Conservation (phyloP, 2,797 vertebrate genomes). For the Sorex maritimensis region DNA sequence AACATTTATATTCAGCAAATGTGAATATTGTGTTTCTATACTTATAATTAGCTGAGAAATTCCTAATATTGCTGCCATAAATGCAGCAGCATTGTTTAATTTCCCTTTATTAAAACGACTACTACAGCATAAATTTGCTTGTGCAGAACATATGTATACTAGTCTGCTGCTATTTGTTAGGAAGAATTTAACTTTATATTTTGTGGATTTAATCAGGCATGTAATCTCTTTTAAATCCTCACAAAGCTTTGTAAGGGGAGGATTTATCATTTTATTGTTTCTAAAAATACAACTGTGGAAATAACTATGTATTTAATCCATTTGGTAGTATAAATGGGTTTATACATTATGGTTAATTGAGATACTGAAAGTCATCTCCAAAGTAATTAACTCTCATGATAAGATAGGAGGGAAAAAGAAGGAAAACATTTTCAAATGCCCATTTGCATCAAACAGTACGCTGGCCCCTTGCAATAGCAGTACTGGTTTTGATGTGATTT, state of each 20-base stretch:
- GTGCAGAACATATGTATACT: constrained; percentile 68
- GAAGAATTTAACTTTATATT: constrained; percentile 69
- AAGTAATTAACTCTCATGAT: constrained; percentile 54
- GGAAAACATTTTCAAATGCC: not conserved
- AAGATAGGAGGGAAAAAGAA: constrained; percentile 1
- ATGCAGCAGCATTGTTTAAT: constrained; percentile 68
- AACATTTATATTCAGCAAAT: constrained; percentile 16
- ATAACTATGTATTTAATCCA: constrained; percentile 67
- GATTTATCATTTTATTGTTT: constrained; percentile 79
- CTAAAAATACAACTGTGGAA: constrained; percentile 79
- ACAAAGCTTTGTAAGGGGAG: constrained; percentile 71
- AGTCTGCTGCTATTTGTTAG: constrained; percentile 67
- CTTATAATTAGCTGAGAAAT: constrained; percentile 66
- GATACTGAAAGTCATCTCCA: constrained; percentile 58
- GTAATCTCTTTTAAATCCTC: constrained; percentile 77
- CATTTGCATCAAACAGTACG: not conserved
- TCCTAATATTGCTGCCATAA: constrained; percentile 35
- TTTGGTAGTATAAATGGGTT: constrained; percentile 74
- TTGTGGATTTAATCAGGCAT: constrained; percentile 80
- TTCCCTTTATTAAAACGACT: constrained; percentile 75
- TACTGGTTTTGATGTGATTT: constrained; percentile 37
- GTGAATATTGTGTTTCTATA: not conserved
- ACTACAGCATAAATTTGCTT: constrained; percentile 70
- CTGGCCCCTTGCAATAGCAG: not conserved
- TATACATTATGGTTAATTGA: constrained; percentile 72